Evolutionary conservation across 1,140 invertebrate genomes (phyloP).

Genomic region (Thrips palmi): DNA sequence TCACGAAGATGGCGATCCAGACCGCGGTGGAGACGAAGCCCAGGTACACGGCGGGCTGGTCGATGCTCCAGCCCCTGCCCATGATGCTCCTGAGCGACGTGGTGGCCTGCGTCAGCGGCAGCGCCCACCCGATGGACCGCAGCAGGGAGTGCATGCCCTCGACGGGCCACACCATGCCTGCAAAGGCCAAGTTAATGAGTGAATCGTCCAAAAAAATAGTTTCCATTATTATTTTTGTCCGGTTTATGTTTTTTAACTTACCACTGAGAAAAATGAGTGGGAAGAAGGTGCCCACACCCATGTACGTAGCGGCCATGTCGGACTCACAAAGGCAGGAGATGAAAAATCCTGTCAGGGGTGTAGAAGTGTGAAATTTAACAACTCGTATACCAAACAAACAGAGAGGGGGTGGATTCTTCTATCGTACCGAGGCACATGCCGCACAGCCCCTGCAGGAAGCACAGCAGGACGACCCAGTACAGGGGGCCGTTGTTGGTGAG

Average conservation of each 20-base stretch:
- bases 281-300: constrained; percentile 33
- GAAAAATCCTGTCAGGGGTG: constrained; percentile 24
- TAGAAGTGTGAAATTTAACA: constrained; percentile 1
- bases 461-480: constrained; percentile 26
- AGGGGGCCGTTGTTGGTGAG: constrained; percentile 31
- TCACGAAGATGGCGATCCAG: constrained; percentile 31
- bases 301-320: constrained; percentile 33
- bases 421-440: constrained; percentile 33
- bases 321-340: constrained; percentile 30
- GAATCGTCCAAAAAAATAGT: not conserved
- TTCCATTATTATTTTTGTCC: not conserved
- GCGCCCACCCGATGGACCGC: constrained; percentile 28
- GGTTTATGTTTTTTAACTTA: constrained; percentile 17
- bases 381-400: not conserved
- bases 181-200: constrained; percentile 10
- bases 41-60: constrained; percentile 27
- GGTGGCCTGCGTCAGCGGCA: constrained; percentile 36
- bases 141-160: constrained; percentile 36
- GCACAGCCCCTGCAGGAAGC: constrained; percentile 31
- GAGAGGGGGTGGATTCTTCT: not conserved
- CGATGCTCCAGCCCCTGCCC: constrained; percentile 33
- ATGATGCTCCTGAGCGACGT: constrained; percentile 35
- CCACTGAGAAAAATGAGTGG: constrained; percentile 30
- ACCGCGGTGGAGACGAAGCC: constrained; percentile 30
- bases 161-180: constrained; percentile 41